Evolutionary conservation across 2,113 vertebrate species (phyloP).

Genomic region (Oreochromis aureus): DNA sequence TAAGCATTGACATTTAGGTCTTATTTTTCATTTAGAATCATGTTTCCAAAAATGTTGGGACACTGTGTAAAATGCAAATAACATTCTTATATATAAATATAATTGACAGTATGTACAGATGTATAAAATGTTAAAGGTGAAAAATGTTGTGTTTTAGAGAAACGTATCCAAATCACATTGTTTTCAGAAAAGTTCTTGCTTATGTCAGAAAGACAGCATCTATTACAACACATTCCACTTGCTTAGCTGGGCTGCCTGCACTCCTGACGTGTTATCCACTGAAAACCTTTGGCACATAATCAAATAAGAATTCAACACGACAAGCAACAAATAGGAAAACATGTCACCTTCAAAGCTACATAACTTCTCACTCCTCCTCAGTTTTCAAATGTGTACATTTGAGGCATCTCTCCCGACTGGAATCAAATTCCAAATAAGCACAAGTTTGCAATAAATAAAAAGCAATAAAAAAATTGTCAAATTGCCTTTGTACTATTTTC

Average conservation of each 20-base stretch:
- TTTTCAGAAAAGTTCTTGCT: not conserved
- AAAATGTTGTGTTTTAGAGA: not conserved
- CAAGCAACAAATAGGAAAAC: not conserved
- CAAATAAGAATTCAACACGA: not conserved
- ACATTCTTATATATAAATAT: not conserved
- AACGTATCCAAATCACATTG: not conserved
- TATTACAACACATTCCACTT: not conserved
- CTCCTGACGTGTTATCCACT: not conserved
- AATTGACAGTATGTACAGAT: not conserved
- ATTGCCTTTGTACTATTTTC: not conserved
- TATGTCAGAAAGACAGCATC: not conserved
- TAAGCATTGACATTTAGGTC: slow-evolving; percentile 27
- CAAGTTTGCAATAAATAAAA: not conserved
- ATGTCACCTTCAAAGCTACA: not conserved
- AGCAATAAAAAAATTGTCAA: not conserved
- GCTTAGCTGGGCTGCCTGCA: not conserved
- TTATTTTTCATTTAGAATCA: not conserved
- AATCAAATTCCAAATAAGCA: not conserved
- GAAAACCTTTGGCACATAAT: not conserved
- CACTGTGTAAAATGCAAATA: not conserved
- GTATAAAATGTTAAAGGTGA: not conserved
- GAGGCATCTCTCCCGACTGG: not conserved
- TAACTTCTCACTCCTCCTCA: not conserved
- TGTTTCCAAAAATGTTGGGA: not conserved
- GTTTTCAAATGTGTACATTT: not conserved